Conservation (phyloP, 1,140 invertebrate genomes). For the Caenorhabditis inopinata region DNA sequence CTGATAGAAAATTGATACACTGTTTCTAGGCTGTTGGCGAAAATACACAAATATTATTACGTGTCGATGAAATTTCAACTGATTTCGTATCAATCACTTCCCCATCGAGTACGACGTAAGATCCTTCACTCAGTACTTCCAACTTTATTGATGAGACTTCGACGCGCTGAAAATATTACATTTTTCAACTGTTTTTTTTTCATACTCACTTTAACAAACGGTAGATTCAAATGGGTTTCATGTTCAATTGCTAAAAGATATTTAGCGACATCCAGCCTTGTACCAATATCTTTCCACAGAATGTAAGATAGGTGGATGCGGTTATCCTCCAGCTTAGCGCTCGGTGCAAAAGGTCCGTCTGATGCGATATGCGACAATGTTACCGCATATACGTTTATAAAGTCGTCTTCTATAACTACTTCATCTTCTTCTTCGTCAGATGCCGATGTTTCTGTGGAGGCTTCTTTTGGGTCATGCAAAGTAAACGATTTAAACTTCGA, state of each 20-base stretch:
- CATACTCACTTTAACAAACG: constrained; percentile 18
- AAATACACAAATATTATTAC: not conserved
- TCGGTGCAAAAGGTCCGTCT: constrained; percentile 23
- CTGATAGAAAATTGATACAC: not conserved
- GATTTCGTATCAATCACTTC: constrained; percentile 34
- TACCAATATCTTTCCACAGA: constrained; percentile 23
- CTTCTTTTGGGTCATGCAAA: constrained; percentile 22
- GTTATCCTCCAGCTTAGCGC: constrained; percentile 28
- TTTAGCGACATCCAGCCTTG: not conserved
- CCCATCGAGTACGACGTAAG: constrained; percentile 24
- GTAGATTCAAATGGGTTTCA: constrained; percentile 26
- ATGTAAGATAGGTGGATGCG: constrained; percentile 28
- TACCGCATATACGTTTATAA: constrained; percentile 24
- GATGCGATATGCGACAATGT: constrained; percentile 24
- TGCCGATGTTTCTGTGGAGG: constrained; percentile 13
- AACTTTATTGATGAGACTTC: constrained; percentile 18
- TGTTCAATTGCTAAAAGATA: constrained; percentile 25
- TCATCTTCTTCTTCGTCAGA: constrained; percentile 26
- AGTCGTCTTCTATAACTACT: constrained; percentile 25
- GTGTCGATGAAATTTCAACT: constrained; percentile 8
- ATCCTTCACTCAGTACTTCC: not conserved
- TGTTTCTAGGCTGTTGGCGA: not conserved
- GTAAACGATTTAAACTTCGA: constrained; percentile 19
- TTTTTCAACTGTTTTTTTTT: too few relatives aligned
- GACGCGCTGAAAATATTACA: constrained; percentile 16